These are phyloP conservation scores for Gyps fulvus DNA, from an alignment of 2,113 vertebrate genomes.

Conservation along the genomic window DNA sequence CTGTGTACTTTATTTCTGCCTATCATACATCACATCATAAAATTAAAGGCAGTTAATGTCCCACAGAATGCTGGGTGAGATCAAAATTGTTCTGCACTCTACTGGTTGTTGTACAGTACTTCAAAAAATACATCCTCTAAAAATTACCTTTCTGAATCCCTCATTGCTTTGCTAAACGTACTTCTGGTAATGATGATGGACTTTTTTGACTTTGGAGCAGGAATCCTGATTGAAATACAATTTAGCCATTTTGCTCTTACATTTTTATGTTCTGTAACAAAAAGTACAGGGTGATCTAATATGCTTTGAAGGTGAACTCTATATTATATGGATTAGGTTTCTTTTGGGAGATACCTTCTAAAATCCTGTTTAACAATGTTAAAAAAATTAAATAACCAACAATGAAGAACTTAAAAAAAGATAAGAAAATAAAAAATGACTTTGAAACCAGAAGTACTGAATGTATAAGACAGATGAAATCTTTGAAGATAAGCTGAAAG, in stretches of 20 bases:
- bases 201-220: slow-evolving; percentile 45
- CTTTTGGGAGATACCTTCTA: slow-evolving; percentile 27
- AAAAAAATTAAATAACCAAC: slow-evolving; percentile 15
- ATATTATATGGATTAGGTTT: slow-evolving; percentile 23
- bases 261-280: slow-evolving; percentile 36
- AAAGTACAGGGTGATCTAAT: slow-evolving; percentile 23
- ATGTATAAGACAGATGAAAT: neutral
- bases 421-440: neutral
- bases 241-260: slow-evolving; percentile 29
- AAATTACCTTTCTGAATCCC: slow-evolving; percentile 29
- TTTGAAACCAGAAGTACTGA: slow-evolving; percentile 16
- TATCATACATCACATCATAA: slow-evolving; percentile 50
- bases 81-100: slow-evolving; percentile 14
- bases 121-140: neutral
- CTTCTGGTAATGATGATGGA: slow-evolving; percentile 26
- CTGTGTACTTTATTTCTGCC: slow-evolving; percentile 54
- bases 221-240: slow-evolving; percentile 36
- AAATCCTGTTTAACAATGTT: slow-evolving; percentile 15
- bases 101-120: slow-evolving; percentile 9
- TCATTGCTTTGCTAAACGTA: slow-evolving; percentile 7
- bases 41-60: slow-evolving; percentile 59
- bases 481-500: slow-evolving; percentile 37
- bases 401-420: slow-evolving; percentile 30
- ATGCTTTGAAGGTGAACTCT: slow-evolving; percentile 30
- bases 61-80: neutral